A percentile compares a stretch with the other conserved stretches of the same genome.
phyloP scores from a whole-genome alignment of 2,797 vertebrate species.

The Myotis planiceps region DNA sequence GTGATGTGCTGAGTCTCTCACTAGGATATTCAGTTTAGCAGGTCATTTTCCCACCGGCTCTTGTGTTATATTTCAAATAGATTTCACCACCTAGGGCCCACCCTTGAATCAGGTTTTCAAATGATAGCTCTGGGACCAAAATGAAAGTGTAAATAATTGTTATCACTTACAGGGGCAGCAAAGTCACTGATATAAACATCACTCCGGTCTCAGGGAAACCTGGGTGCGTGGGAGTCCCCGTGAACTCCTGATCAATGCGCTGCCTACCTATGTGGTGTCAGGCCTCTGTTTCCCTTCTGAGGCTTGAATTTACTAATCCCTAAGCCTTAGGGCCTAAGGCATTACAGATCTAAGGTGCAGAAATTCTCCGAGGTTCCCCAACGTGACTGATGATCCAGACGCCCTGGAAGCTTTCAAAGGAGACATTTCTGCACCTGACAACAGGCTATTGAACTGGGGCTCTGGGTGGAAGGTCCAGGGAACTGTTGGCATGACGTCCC shows the following conservation, averaged over 20 bases:
- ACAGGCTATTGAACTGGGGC: accelerated
- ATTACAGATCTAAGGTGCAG: not conserved
- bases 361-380: not conserved
- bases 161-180: not conserved
- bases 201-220: not conserved
- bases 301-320: not conserved
- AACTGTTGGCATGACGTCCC: accelerated
- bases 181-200: not conserved
- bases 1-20: accelerated
- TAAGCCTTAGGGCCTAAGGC: not conserved
- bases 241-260: not conserved
- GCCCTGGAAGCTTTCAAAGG: not conserved
- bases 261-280: not conserved
- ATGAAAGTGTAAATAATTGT: not conserved
- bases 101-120: not conserved
- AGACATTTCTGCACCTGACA: not conserved
- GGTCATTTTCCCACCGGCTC: not conserved
- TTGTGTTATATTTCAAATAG: not conserved
- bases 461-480: not conserved
- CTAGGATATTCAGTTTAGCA: not conserved
- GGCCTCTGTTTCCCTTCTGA: not conserved
- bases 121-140: not conserved
- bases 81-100: not conserved
- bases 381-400: not conserved
- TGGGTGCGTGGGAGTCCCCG: not conserved